Conservation (phyloP, 2,888 invertebrate genomes). For the Pheosia gnoma region DNA sequence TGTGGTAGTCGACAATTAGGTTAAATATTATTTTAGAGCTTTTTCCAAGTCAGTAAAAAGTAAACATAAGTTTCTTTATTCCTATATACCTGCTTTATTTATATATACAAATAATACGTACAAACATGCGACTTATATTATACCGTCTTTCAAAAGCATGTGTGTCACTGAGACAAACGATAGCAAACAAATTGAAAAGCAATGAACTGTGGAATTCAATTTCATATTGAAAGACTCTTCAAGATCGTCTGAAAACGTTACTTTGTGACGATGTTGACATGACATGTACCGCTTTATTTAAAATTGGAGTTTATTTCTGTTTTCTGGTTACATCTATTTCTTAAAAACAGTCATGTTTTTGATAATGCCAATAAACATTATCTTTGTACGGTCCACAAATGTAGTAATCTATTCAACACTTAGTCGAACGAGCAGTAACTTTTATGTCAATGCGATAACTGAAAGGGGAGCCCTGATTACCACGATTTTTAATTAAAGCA, state of each 20-base stretch:
- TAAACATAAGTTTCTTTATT: no score
- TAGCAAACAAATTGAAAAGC: constrained; percentile 83
- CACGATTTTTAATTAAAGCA: background rate
- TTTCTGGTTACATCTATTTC: no score
- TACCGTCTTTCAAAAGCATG: background rate
- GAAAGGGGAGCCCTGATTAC: background rate
- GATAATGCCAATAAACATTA: no score
- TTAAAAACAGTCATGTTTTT: no score
- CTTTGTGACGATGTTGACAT: constrained; percentile 21
- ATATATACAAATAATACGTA: background rate
- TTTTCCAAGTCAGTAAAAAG: no score
- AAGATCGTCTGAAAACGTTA: constrained; percentile 77
- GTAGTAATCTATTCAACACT: no score
- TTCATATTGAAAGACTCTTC: constrained; percentile 86
- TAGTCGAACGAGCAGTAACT: background rate
- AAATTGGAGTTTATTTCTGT: no score
- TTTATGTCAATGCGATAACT: background rate
- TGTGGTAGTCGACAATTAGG: no score
- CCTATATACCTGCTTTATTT: background rate
- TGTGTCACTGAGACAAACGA: background rate
- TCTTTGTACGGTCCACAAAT: no score
- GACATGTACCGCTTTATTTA: no score
- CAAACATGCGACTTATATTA: background rate
- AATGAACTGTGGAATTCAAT: constrained; percentile 88
- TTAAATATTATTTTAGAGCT: no score